Conservation (phyloP, 2,113 vertebrate species). For the Vulpes lagopus region DNA sequence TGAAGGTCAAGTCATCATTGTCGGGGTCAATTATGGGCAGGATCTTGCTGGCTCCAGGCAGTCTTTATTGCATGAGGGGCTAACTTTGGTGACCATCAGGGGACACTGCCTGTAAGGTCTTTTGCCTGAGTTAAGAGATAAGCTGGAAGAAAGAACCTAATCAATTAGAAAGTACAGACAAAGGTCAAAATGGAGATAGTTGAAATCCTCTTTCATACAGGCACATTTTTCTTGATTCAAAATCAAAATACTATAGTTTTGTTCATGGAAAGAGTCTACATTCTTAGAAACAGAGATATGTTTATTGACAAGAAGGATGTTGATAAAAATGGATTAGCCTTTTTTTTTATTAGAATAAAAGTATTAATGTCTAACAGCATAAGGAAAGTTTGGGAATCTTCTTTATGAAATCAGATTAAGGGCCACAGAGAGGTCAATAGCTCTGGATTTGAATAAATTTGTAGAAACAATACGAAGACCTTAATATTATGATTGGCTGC, state of each 20-base stretch:
- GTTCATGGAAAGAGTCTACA: background rate
- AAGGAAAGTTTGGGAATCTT: background rate
- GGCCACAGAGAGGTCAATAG: background rate
- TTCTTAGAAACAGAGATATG: background rate
- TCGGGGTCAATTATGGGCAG: background rate
- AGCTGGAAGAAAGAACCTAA: background rate
- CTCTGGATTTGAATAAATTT: background rate
- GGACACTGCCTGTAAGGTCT: background rate
- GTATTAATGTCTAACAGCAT: background rate
- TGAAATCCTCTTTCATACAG: background rate
- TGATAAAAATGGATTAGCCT: background rate
- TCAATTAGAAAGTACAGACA: background rate
- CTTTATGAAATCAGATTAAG: background rate
- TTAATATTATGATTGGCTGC: background rate
- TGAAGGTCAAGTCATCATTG: background rate
- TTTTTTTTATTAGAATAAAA: background rate
- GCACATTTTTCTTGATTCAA: background rate
- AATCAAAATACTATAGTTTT: background rate
- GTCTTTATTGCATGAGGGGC: background rate
- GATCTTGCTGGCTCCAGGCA: background rate
- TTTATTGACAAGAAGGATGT: background rate
- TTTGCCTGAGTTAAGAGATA: background rate
- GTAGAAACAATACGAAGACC: background rate
- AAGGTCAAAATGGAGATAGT: background rate
- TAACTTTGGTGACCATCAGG: background rate